Base-by-base conservation (phyloP, 2,113 vertebrate genomes). In the Alethe castanea region DNA sequence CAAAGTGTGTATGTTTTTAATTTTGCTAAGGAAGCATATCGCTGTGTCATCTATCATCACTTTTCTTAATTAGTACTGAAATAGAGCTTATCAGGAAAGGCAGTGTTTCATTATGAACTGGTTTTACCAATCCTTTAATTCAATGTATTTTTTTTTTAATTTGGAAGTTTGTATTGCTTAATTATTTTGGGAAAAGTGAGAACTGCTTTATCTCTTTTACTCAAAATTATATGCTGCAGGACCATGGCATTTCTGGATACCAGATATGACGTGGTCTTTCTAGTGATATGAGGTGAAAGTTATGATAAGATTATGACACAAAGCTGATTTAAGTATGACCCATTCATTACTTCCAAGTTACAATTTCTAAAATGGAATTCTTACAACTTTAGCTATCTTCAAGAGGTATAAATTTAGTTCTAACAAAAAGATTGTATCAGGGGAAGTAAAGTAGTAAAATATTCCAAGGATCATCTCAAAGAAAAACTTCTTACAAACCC, bases 1-100 rank as follows among this genome's bases (percentile, higher is more conserved):
- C 1, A 36, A 81, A 92, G 33, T 0, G 0, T 40, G 1, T 2
- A 45, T 13, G 0, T 9, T 71, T 80, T 60, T 40, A 64, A 20
- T 89, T 90, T 48, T 91, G 4, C 4, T 81, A 29, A 59, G 12
- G 38, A 69, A 90, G 9, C 16, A 44, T 13, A 74, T 12, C 18
- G 86, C 33, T 67, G 2, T 81, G 53, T 48, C 42, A 80, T 59
- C 9, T 17, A 17, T 19, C 35, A 6, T 59, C 42, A 53, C 4
- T 76, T 88, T 57, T 88, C 8, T 14, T 4, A 80, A 6, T 48
- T 61, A 44, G 8, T 70, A 66, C 22, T 53, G 28, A 73, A 70
- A 48, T 3, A 56, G 6, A 56, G 2, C 5, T 77, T 74, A 47
- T 14, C 12, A 11, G 4, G 5, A 62, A 57, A 64, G 2, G 15